These are phyloP conservation scores for Arctopsyche grandis DNA, from an alignment of 1,140 invertebrate species.

Conservation along the genomic window DNA sequence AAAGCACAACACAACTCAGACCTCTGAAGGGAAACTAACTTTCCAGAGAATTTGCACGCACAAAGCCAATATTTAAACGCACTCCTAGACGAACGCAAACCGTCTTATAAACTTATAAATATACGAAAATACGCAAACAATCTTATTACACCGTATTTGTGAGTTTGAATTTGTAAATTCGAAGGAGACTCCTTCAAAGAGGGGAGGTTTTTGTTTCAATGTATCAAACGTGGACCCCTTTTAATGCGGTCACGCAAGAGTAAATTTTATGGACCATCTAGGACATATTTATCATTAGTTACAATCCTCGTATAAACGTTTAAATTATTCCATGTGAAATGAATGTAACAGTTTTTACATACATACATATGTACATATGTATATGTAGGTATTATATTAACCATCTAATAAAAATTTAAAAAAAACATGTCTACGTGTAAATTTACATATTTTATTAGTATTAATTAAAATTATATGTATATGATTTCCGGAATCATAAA, in stretches of 20 bases:
- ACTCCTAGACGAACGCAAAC: not conserved
- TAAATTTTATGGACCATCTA: slow-evolving; percentile 21
- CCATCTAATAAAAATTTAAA: too few relatives aligned
- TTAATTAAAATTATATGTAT: too few relatives aligned
- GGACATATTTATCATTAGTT: slow-evolving; percentile 16
- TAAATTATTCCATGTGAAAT: not conserved
- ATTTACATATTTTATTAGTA: too few relatives aligned
- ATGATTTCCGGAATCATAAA: too few relatives aligned
- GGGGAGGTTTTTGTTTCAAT: not conserved
- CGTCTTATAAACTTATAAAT: too few relatives aligned
- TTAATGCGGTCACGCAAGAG: slow-evolving; percentile 31
- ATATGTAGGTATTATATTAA: too few relatives aligned
- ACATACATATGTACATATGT: not conserved
- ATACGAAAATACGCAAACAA: slow-evolving; percentile 3
- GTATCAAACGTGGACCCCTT: not conserved
- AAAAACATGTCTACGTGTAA: too few relatives aligned
- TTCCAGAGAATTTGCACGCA: not conserved
- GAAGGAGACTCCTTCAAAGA: not conserved
- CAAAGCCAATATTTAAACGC: slow-evolving; percentile 12
- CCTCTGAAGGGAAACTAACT: slow-evolving; percentile 2
- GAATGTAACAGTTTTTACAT: not conserved
- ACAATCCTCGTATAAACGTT: not conserved
- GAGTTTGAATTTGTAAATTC: not conserved
- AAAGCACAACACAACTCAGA: not conserved
- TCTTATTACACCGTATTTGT: not conserved